Base-by-base conservation (phyloP, 2,888 invertebrate species). In the Anthophora plumipes region DNA sequence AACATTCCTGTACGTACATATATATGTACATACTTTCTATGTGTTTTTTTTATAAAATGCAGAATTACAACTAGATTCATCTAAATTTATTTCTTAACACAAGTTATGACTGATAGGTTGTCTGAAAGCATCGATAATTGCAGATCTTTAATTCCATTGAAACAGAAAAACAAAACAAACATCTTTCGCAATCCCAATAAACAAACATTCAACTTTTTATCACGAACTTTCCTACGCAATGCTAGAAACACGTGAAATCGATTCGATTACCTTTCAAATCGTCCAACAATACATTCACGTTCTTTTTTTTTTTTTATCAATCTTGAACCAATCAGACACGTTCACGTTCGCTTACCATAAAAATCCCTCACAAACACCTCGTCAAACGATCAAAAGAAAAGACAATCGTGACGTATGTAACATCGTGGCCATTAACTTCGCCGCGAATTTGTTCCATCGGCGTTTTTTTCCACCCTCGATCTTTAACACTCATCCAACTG, bases 361-460 rank as follows among this genome's bases (percentile, higher is more conserved):
- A 31, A 31, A 31, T 31, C 2, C 31, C 4, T 1, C 31, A 31
- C n/a, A 17, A 12, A n/a, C 20, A 6, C n/a, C 7, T 37, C 17
- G 17, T 17, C 20, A 54, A 41, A 25, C 61, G 17, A 25, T 12
- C 55, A 14, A 11, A 22, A 14, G 31, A 17, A 31, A 61, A 17
- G 41, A 71, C 25, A 52, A 69, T 11, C 14, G 22, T 17, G 14
- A 14, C 9, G 12, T 31, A n/a, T 14, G 37, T 39, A n/a, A 6
- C 48, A n/a, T n/a, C 64, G 20, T 4, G 31, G 12, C 14, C 12
- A 60, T 69, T 37, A 50, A 48, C 17, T n/a, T 22, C 31, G 11
- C 7, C 11, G 41, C 50, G 66, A 46, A 72, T 72, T 37, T 48
- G 41, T 75, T 72, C 61, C 69, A 61, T 69, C 54, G 61, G 22